Evolutionary conservation across 2,888 invertebrate species (phyloP).

Genomic region (Hyalella azteca): DNA sequence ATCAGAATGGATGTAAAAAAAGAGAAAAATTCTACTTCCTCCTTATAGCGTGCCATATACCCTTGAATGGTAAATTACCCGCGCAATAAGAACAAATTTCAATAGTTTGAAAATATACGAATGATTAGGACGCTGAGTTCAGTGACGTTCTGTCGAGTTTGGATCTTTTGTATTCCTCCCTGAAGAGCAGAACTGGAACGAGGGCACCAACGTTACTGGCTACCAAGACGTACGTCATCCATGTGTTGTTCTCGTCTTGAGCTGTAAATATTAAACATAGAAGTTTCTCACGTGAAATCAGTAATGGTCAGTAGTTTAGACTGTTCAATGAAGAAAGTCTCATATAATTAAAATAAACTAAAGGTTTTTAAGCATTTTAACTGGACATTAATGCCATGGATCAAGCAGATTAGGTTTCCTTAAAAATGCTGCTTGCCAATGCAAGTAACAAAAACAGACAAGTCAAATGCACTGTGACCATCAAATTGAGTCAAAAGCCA

Average conservation of each 20-base stretch:
- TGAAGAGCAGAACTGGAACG: slow-evolving; percentile 41
- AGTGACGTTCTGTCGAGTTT: slow-evolving; percentile 42
- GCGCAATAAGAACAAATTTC: not conserved
- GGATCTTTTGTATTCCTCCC: slow-evolving; percentile 50
- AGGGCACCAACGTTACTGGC: slow-evolving; percentile 47
- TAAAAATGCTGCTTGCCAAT: no score
- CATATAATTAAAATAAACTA: no score
- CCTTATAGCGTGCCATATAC: not conserved
- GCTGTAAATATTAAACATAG: no score
- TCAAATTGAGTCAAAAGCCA: no score
- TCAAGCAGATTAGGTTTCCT: no score
- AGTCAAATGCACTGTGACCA: no score
- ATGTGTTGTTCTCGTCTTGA: slow-evolving; percentile 6
- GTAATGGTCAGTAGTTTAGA: no score
- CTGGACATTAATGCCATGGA: no score
- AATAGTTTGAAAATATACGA: not conserved
- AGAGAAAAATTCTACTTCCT: not conserved
- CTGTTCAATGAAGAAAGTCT: no score
- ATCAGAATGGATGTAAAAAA: not conserved
- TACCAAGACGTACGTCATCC: slow-evolving; percentile 56
- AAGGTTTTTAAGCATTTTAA: no score
- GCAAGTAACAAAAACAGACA: no score
- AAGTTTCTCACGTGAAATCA: no score
- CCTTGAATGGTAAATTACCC: not conserved
- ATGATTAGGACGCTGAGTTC: not conserved